Evolutionary conservation across 2,113 vertebrate genomes (phyloP).

Genomic region (Lophura nycthemera): DNA sequence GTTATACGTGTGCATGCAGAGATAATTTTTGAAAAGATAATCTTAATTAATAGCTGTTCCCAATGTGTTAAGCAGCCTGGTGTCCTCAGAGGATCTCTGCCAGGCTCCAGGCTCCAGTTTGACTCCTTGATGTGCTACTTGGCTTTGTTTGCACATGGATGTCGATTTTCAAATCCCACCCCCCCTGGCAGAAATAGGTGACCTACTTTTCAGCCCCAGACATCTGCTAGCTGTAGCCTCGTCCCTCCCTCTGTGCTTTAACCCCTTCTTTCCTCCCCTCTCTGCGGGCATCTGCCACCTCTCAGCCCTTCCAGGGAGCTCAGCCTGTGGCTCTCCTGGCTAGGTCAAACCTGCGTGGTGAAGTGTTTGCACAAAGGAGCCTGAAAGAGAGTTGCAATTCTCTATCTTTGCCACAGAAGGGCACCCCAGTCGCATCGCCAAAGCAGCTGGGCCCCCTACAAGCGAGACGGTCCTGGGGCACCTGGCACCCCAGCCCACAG

Average conservation of each 20-base stretch:
- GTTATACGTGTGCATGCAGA: neutral
- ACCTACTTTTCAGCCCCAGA: conserved; percentile 69
- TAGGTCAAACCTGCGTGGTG: too few relatives aligned
- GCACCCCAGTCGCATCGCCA: neutral
- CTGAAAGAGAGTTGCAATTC: neutral
- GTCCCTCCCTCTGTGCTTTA: neutral
- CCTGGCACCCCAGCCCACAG: fast-evolving
- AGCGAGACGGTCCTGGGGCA: neutral
- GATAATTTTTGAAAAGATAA: neutral
- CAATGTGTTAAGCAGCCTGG: neutral
- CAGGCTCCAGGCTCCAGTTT: neutral
- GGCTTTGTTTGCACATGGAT: conserved; percentile 14
- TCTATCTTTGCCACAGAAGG: neutral
- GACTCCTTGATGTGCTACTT: neutral
- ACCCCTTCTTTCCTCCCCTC: conserved; percentile 10
- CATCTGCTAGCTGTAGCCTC: conserved; percentile 49
- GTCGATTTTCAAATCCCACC: neutral
- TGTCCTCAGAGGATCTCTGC: neutral
- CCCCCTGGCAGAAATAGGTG: conserved; percentile 51
- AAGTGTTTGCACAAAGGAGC: fast-evolving
- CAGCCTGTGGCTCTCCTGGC: neutral
- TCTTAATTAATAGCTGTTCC: neutral
- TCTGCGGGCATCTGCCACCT: neutral
- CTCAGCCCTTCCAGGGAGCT: neutral
- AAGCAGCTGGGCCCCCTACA: neutral